phyloP scores from a whole-genome alignment of 2,888 invertebrate species.

The Athalia circularis region DNA sequence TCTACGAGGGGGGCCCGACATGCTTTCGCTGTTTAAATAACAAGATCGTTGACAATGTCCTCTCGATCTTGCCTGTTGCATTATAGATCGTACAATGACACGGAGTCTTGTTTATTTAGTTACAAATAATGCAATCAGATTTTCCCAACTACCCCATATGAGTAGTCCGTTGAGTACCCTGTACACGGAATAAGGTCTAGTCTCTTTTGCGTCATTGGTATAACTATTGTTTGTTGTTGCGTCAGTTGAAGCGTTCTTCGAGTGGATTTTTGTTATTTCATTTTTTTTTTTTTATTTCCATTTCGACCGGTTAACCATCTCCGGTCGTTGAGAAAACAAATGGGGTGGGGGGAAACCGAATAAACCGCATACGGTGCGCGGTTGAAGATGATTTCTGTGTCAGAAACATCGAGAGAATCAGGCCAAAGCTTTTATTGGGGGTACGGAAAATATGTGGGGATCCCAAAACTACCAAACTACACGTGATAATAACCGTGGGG shows the following conservation, averaged over 20 bases:
- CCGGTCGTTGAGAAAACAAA: constrained; percentile 69
- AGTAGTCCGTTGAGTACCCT: constrained; percentile 39
- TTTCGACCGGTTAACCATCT: constrained; percentile 57
- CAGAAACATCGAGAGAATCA: no score
- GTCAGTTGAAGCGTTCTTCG: constrained; percentile 63
- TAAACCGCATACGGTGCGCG: constrained; percentile 48
- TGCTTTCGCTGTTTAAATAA: constrained; percentile 10
- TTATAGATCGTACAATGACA: background rate
- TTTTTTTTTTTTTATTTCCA: no score
- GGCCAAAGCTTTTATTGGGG: constrained; percentile 48
- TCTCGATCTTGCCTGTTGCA: background rate
- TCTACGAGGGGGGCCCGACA: background rate
- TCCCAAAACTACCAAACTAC: constrained; percentile 31
- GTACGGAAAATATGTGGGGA: constrained; percentile 48
- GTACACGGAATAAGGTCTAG: background rate
- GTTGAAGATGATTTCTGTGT: no score
- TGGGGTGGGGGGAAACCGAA: constrained; percentile 57
- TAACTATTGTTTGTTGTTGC: constrained; percentile 66
- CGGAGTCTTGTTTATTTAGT: constrained; percentile 38
- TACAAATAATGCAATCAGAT: constrained; percentile 45
- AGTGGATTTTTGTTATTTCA: constrained; percentile 60
- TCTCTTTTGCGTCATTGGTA: constrained; percentile 34
- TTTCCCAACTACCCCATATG: constrained; percentile 6
- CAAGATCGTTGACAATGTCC: constrained; percentile 33
- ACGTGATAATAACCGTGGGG: constrained; percentile 25